Evolutionary conservation across 2,113 vertebrate species (phyloP), one percentile per base, ranked within the genome.

Genomic region (Triplophysa dalaica): DNA sequence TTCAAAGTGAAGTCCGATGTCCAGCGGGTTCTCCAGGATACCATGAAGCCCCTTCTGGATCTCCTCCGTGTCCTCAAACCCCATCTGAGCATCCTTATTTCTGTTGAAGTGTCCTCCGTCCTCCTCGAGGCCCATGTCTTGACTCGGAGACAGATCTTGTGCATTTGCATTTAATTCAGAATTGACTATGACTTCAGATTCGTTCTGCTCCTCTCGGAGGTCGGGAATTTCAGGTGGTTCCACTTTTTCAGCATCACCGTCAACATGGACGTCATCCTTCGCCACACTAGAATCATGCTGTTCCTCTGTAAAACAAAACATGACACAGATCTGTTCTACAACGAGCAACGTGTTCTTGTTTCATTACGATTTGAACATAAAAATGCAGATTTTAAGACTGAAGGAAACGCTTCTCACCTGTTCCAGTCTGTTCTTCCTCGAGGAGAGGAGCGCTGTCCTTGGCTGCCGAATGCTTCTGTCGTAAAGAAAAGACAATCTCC

Each of bases 401-500:
- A 58, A 21, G 3, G 22, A n/a, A 8, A 73, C 19, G 19, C 41
- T n/a, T 63, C 80, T 81, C 83, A 93, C 92, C 90, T 50, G 58
- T 45, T 2, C 88, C 81, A 60, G 82, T 65, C 4, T 33, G 52
- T 19, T 82, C 5, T 26, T 81, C 90, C 33, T 79, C 64, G 17
- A 70, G 83, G 73, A 93, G 86, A 0, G 91, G 90, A 14, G 82
- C 78, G 7, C 90, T 92, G 67, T 94, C 93, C 68, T 90, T 92
- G 60, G 66, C 87, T 9, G 90, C 80, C 0, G 93, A 93, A 50
- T 95, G 94, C 84, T 90, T 95, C 83, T 95, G 93, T 78, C 95
- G 91, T 24, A 99, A 90, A 24, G 90, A 94, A 87, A 96, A 98
- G 24, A 94, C 92, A 22, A 98, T 87, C 86, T 99, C 95, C 87